Evolutionary conservation across 2,888 invertebrate genomes (phyloP), one percentile per base, ranked within the genome.

Genomic region (Drosophila subsilvestris): DNA sequence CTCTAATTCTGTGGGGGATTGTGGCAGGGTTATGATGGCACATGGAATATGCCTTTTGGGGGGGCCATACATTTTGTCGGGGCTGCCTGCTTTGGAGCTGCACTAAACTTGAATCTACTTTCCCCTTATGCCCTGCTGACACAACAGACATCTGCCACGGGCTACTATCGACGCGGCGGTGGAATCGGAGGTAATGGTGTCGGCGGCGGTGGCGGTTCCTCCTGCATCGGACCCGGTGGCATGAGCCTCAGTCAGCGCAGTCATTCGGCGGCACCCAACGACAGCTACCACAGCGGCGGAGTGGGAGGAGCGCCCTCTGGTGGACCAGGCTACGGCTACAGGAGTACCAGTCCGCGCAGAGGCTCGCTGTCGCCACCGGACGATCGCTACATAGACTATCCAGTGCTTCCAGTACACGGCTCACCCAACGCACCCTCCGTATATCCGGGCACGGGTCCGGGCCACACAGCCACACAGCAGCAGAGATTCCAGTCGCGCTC

Each of bases 201-300:
- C 63, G 78, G 86, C 32, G 78, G 88, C 25, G 25, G 88, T 6
- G 25, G 25, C 22, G 22, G 25, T 37, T 76, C 81, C 45, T 67
- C 81, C 37, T 37, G 37, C 74, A 91, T 90, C 77, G 92, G 91
- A 76, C 91, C 93, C 65, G 92, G 93, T 77, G 91, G 91, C 75
- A 90, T 91, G 89, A 90, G 88, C 81, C 82, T 91, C 18, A 89
- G 90, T 67, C 96, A 96, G 90, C 94, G 97, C 79, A 97, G 97
- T 89, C 97, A 97, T 93, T 97, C 97, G 65, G 97, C 97, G 65
- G 97, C 97, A 66, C 97, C 97, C 32, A 92, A 91, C 79, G 92
- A 93, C 76, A 90, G 89, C 78, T 93, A 92, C 79, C 90, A 91
- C 80, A 86, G 89, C 70, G 75, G 67, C 29, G 63, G 74, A 22